Percentiles rank a stretch among this genome's conserved stretches.
These are phyloP conservation scores for Dryococelus australis DNA, from an alignment of 2,888 invertebrate species.

Conservation along the genomic window DNA sequence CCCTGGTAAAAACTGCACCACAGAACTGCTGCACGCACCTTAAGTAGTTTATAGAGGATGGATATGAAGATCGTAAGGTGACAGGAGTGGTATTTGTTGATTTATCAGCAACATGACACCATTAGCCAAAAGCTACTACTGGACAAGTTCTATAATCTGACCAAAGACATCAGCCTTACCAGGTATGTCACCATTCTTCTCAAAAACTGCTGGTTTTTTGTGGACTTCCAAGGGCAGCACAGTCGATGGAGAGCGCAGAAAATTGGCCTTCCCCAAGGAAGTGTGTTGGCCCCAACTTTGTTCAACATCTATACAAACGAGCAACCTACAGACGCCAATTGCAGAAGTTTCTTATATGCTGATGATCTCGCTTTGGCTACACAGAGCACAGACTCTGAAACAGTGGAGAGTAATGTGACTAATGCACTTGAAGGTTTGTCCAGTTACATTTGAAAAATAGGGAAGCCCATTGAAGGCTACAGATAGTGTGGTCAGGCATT, in stretches of 20 bases:
- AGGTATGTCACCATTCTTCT: neutral
- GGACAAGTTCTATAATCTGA: no score
- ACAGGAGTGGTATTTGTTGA: no score
- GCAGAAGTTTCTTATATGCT: neutral
- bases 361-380: no score
- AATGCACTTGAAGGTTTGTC: no score
- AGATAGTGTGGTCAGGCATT: no score
- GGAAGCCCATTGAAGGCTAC: no score
- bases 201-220: neutral
- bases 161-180: neutral
- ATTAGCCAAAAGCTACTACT: no score
- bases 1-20: neutral
- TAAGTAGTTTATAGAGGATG: slow-evolving; percentile 19
- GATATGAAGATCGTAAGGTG: neutral
- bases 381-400: no score
- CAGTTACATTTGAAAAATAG: no score
- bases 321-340: neutral
- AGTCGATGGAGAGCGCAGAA: no score
- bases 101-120: no score
- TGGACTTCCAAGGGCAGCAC: neutral
- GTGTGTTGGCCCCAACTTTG: neutral
- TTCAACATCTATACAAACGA: neutral
- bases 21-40: neutral
- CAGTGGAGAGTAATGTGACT: no score
- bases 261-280: neutral